A percentile compares a stretch with the other conserved stretches of the same genome.
Conservation (phyloP, 1,140 invertebrate genomes). For the Pseudomyrmex flavicornis region DNA sequence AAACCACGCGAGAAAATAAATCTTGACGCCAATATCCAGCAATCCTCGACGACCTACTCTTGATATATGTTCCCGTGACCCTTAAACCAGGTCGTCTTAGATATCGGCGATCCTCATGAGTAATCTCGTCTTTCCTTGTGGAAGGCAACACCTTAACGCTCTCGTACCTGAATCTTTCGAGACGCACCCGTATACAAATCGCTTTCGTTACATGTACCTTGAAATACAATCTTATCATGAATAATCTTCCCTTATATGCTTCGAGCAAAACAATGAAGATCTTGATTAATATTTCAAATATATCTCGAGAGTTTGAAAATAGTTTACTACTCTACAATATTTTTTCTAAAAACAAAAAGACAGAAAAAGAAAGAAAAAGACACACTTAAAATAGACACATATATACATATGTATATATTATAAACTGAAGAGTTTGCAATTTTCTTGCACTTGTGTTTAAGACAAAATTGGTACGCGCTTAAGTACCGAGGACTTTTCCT, state of each 20-base stretch:
- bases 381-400: neutral
- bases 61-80: conserved; percentile 45
- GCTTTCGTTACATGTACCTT: neutral
- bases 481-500: conserved; percentile 5
- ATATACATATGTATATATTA: too few species aligned
- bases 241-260: too few species aligned
- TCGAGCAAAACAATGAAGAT: too few species aligned
- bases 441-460: neutral
- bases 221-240: too few species aligned
- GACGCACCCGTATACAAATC: neutral
- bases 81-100: conserved; percentile 33
- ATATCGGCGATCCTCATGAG: neutral
- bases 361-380: neutral
- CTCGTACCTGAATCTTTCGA: neutral
- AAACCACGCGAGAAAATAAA: conserved; percentile 63
- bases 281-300: too few species aligned
- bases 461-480: conserved; percentile 29
- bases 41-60: conserved; percentile 33
- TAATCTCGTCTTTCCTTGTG: conserved; percentile 16
- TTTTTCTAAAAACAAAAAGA: neutral
- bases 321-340: neutral
- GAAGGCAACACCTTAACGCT: neutral
- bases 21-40: conserved; percentile 41
- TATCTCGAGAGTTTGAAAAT: too few species aligned
- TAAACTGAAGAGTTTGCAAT: neutral